A percentile compares a stretch with the other conserved stretches of the same genome.
Evolutionary conservation across 2,797 vertebrate genomes (phyloP).

Genomic region (Ciconia nigra): DNA sequence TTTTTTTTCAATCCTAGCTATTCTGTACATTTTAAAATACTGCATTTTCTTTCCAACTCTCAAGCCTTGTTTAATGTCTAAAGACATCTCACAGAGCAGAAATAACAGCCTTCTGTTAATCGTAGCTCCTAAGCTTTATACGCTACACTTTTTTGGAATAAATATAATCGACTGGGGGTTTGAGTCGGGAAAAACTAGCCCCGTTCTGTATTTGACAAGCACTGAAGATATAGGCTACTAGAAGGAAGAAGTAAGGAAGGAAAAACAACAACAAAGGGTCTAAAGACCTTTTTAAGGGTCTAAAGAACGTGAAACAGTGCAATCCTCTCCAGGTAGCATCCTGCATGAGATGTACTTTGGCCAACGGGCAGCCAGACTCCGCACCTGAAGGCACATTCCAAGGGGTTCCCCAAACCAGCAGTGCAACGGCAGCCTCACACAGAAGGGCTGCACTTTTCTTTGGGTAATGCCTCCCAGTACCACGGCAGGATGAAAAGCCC

Average conservation of each 20-base stretch:
- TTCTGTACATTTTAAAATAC: background rate
- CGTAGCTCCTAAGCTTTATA: background rate
- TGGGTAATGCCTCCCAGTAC: background rate
- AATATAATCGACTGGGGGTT: background rate
- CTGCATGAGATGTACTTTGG: background rate
- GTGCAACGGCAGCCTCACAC: background rate
- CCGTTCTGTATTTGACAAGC: background rate
- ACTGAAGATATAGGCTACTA: background rate
- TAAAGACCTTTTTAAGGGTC: background rate
- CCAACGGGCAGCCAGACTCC: fast-evolving
- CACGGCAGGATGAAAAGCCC: background rate
- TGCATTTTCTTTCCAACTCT: background rate
- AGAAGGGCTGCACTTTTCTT: background rate
- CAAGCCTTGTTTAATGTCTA: background rate
- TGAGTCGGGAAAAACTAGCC: background rate
- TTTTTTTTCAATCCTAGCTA: background rate
- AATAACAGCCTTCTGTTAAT: background rate
- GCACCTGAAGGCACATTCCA: background rate
- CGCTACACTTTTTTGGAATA: background rate
- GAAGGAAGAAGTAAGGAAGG: background rate
- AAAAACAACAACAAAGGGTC: background rate
- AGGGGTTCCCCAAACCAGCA: background rate
- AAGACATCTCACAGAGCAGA: background rate
- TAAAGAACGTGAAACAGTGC: fast-evolving
- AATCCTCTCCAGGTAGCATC: background rate